Base-by-base conservation (phyloP, 1,140 invertebrate genomes). In the Drosophila rhopaloa region DNA sequence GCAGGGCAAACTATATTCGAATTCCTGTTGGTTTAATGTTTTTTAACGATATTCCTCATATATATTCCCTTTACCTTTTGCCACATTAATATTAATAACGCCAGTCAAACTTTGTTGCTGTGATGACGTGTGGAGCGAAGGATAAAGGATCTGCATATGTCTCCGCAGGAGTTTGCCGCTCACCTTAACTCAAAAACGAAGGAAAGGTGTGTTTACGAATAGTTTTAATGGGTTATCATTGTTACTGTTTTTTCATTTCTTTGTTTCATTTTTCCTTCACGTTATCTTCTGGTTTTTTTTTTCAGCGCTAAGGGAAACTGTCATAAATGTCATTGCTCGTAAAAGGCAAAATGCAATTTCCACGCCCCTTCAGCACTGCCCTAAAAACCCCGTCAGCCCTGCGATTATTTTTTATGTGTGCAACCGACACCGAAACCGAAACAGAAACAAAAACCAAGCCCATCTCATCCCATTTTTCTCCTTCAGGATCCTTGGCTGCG, bases 301-400 rank as follows among this genome's bases (percentile, higher is more conserved):
- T 55, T 60, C 59, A 14, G 48, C 8, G 44, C 35, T 35, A 57
- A 61, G 65, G 57, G 57, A 72, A 75, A 82, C 63, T 81, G 80
- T 83, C 84, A 88, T 89, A 88, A 88, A 88, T 84, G 84, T 90
- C 85, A 67, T 88, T 76, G 80, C 60, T 89, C 83, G 83, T 88
- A 88, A 88, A 88, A 89, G 84, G 79, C 81, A 72, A 90, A 89
- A 89, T 89, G 85, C 85, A 89, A 89, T 90, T 89, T 89, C 75
- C 72, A 50, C 59, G 56, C 81, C 70, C 61, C 57, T 61, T 48
- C 47, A 60, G 59, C 44, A 27, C 51, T 74, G 38, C 60, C 62
- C 74, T 48, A 40, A 61, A 54, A 48, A 16, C 41, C 43, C 56
- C 63, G 37, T 32, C 71, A 37, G 67, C 43, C 65, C 63, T 32